Evolutionary conservation across 2,888 invertebrate species (phyloP), one percentile per base, ranked within the genome.

Genomic region (Thyatira batis): DNA sequence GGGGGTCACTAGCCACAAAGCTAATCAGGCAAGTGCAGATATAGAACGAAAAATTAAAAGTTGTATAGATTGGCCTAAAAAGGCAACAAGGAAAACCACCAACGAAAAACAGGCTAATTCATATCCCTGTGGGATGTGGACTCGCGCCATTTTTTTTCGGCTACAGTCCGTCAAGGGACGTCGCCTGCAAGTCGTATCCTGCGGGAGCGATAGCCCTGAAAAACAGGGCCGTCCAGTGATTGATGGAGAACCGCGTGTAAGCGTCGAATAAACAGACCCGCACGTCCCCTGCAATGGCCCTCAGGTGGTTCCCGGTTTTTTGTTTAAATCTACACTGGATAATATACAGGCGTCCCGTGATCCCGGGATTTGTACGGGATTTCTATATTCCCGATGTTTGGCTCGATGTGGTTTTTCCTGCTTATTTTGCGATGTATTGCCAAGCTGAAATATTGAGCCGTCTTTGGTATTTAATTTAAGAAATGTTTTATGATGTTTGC

Each of bases 151-250:
- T 69, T 80, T 85, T 85, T 82, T 77, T 63, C 65, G 57, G 54
- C 55, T n/a, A 52, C 61, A 57, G 66, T 66, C 64, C 66, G 73
- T 79, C 78, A 71, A 66, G 78, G 71, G 73, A 73, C 71, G 77
- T 80, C 78, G 71, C 68, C 65, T 80, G 74, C 75, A 78, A 71
- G 71, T 70, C 71, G 68, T 64, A 70, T 80, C 85, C 82, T 78
- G 49, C 51, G 87, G 85, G 87, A 80, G 72, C 78, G 78, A 80
- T 83, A 78, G 73, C 77, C 80, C 79, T 77, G 79, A 87, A 89
- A 89, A 89, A 86, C 81, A 71, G 78, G 78, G 73, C 76, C 71
- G 58, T 67, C 68, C 69, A 64, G 88, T 90, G 91, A 91, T 91
- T 89, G 88, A 91, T 91, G 89, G 80, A 78, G 76, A 79, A 71